Conservation (phyloP, 2,113 vertebrate genomes). For the Brachirus orientalis region DNA sequence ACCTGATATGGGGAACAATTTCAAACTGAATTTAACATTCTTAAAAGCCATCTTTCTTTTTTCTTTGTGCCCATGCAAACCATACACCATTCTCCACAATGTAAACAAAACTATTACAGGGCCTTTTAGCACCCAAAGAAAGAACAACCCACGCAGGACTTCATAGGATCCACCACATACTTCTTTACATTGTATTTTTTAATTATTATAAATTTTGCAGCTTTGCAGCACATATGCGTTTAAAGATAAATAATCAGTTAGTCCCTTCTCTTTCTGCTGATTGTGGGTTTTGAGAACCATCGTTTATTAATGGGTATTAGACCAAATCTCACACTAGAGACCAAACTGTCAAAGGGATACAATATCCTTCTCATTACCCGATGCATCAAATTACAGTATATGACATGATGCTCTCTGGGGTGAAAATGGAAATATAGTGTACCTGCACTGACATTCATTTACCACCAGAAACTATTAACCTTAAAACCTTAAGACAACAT, state of each 20-base stretch:
- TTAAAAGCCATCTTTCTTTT: no score
- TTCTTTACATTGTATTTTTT: constrained; percentile 21
- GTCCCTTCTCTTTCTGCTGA: constrained; percentile 48
- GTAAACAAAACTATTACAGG: background rate
- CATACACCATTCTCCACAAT: background rate
- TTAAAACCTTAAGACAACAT: constrained; percentile 9
- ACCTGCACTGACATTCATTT: constrained; percentile 1
- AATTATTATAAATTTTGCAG: constrained; percentile 21
- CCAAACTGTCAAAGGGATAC: constrained; percentile 25
- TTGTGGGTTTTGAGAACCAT: constrained; percentile 58
- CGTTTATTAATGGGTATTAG: constrained; percentile 65
- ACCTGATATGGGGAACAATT: no score
- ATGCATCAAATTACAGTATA: constrained; percentile 49
- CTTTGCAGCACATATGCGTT: constrained; percentile 23
- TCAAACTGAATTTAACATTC: no score
- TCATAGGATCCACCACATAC: background rate
- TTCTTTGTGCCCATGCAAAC: background rate
- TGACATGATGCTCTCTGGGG: constrained; percentile 13
- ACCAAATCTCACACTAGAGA: constrained; percentile 32
- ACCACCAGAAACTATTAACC: no score
- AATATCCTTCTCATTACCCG: constrained; percentile 45
- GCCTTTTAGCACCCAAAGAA: background rate
- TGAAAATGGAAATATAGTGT: constrained; percentile 20
- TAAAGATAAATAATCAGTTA: constrained; percentile 45
- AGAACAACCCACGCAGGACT: constrained; percentile 5